Evolutionary conservation across 1,140 invertebrate species (phyloP).

Genomic region (Anoplophora glabripennis): DNA sequence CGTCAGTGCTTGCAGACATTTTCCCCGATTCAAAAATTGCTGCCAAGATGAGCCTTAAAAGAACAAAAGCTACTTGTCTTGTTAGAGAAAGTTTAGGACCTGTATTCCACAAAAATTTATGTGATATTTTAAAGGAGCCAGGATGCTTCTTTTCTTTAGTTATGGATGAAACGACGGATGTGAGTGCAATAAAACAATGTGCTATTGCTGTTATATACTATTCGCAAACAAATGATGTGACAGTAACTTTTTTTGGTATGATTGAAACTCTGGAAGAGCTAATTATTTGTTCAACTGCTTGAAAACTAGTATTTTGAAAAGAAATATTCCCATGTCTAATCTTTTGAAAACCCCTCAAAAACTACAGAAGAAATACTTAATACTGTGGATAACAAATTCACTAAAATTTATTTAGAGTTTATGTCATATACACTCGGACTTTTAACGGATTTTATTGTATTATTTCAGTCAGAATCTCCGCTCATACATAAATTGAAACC

Average conservation of each 20-base stretch:
- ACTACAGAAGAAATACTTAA: constrained; percentile 42
- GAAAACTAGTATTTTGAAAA: constrained; percentile 19
- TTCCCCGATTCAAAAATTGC: constrained; percentile 21
- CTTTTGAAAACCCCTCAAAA: constrained; percentile 43
- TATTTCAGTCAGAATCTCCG: constrained; percentile 42
- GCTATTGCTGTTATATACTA: constrained; percentile 22
- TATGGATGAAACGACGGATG: constrained; percentile 25
- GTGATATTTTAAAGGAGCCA: neutral
- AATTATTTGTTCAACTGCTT: constrained; percentile 15
- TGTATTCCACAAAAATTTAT: neutral
- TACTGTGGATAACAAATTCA: constrained; percentile 40
- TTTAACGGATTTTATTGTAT: constrained; percentile 39
- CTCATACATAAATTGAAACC: constrained; percentile 38
- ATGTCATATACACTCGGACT: constrained; percentile 37
- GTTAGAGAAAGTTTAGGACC: constrained; percentile 4
- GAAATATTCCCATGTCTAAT: constrained; percentile 36
- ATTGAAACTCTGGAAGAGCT: constrained; percentile 28
- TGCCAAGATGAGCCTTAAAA: constrained; percentile 2
- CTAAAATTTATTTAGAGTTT: constrained; percentile 42
- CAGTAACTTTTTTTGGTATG: constrained; percentile 16
- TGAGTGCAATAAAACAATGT: constrained; percentile 13
- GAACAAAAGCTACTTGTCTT: constrained; percentile 10
- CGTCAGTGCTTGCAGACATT: constrained; percentile 4
- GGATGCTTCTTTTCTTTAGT: constrained; percentile 15
- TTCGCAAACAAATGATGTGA: constrained; percentile 3